Percentiles rank a stretch among this genome's conserved stretches.
phyloP scores from a whole-genome alignment of 2,113 vertebrate species.

The Lipotes vexillifer region DNA sequence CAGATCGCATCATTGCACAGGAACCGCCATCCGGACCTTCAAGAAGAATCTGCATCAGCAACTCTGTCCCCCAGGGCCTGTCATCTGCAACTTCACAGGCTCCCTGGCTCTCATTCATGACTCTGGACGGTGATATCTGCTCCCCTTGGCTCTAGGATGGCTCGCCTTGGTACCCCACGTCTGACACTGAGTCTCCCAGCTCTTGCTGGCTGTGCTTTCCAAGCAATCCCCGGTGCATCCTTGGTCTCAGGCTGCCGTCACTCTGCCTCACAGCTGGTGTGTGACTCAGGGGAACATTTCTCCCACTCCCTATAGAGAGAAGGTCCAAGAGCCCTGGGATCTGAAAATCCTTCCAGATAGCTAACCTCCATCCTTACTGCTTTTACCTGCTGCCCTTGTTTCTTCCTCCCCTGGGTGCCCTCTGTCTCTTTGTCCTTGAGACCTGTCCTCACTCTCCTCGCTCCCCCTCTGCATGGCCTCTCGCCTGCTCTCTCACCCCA shows the following conservation, averaged over 20 bases:
- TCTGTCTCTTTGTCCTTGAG: background rate
- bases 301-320: background rate
- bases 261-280: background rate
- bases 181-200: too few species aligned
- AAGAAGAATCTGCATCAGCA: background rate
- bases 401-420: background rate
- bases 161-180: background rate
- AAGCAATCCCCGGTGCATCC: too few species aligned
- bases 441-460: background rate
- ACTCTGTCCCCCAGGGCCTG: background rate
- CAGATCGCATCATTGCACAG: rapidly evolving
- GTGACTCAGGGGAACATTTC: background rate
- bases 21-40: background rate
- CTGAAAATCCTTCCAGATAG: background rate
- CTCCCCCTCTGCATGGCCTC: background rate
- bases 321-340: background rate
- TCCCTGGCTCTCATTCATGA: background rate
- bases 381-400: background rate
- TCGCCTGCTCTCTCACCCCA: background rate
- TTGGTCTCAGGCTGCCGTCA: background rate
- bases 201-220: background rate
- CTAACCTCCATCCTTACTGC: background rate
- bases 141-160: background rate
- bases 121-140: background rate
- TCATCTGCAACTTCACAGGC: too few species aligned